Conservation (phyloP, 2,113 vertebrate species). For the Sitta europaea region DNA sequence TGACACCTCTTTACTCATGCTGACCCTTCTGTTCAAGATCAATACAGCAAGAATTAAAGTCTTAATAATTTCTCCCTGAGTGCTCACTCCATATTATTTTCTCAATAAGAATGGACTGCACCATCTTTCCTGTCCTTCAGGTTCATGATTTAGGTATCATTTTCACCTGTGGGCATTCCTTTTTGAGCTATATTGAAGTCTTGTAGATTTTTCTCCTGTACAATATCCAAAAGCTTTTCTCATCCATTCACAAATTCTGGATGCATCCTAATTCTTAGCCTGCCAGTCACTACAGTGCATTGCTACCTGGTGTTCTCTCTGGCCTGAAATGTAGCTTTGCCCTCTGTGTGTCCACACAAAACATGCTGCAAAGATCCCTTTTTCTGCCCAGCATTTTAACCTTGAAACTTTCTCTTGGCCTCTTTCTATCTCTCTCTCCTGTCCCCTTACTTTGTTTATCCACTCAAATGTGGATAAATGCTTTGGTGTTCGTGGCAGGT, state of each 20-base stretch:
- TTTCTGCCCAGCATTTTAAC: neutral
- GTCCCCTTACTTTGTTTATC: neutral
- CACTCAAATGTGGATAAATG: neutral
- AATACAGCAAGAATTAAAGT: conserved; percentile 44
- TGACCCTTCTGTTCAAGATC: conserved; percentile 24
- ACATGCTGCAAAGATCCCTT: neutral
- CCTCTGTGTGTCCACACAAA: neutral
- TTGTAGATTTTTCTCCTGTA: neutral
- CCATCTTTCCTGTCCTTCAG: neutral
- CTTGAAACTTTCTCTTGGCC: neutral
- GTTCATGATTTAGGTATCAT: conserved; percentile 1
- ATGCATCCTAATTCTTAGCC: neutral
- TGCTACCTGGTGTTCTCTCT: neutral
- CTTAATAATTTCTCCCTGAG: conserved; percentile 39
- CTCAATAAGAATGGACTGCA: neutral
- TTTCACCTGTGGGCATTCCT: neutral
- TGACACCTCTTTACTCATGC: neutral
- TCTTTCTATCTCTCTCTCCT: neutral
- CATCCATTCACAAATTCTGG: neutral
- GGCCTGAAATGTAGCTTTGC: neutral
- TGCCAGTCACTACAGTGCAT: neutral
- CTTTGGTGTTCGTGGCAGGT: neutral
- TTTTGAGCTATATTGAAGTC: neutral
- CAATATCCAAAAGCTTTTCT: neutral
- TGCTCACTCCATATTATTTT: neutral